Base-by-base conservation (phyloP, 2,888 invertebrate species). In the Dascillus cervinus region DNA sequence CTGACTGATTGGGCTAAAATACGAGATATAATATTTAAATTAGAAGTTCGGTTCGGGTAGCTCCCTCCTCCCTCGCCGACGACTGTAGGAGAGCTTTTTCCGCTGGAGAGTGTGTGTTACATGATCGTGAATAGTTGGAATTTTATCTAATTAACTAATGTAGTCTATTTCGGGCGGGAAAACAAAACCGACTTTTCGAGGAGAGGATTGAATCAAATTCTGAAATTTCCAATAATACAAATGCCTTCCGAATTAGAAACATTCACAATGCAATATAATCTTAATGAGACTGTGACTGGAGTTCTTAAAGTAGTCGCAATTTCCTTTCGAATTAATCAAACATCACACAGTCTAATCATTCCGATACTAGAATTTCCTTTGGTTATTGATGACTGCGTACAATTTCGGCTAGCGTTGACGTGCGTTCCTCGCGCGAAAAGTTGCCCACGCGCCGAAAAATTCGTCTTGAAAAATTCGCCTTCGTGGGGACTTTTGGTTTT, bases 1-100 rank as follows among this genome's bases (percentile, higher is more conserved):
- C 58, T 62, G 64, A 64, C 58, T 62, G 64, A 64, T 64, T 60
- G 61, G 61, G 59, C 57, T 56, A 59, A 61, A 61, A 63, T 62
- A 58, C 61, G 62, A 60, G 61, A 62, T 62, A 60, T 61, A 62
- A 63, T 63, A 62, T 62, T 62, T 62, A 62, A 63, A 64, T 64
- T 62, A 61, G 60, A 38, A n/a, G n/a, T n/a, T 29, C 37, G 34
- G 29, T 26, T 34, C 34, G 30, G 32, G 27, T 36, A 27, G 25
- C 31, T 20, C 23, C 30, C n/a, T n/a, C n/a, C n/a, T n/a, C n/a
- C n/a, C n/a, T n/a, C n/a, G n/a, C n/a, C n/a, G n/a, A n/a, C n/a
- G n/a, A n/a, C n/a, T n/a, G n/a, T n/a, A n/a, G n/a, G n/a, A n/a
- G n/a, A n/a, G n/a, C n/a, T n/a, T n/a, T n/a, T n/a, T n/a, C n/a